Evolutionary conservation across 2,113 vertebrate species (phyloP), one percentile per base, ranked within the genome.

Genomic region (Pimephales promelas): DNA sequence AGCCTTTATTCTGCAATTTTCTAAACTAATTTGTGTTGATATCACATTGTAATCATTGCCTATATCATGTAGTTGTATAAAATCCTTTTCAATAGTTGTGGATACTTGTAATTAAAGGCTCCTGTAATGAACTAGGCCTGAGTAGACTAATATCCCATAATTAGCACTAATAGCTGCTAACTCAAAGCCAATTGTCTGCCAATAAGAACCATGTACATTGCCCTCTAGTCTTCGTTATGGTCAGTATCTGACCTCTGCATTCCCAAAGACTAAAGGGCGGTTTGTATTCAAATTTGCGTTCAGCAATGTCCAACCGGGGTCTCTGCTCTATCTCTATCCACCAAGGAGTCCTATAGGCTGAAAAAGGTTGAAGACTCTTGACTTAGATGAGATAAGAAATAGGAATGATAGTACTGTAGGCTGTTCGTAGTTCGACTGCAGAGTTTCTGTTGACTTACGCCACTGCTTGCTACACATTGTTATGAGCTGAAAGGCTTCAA

Each of bases 101-200:
- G 9, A 74, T 73, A 10, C 26, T 79, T 85, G 77, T 68, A 85
- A 83, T 85, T 73, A 85, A 68, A 34, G 52, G 70, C 52, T 66
- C 22, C 64, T 49, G 49, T 81, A 81, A 43, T 28, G 61, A 59
- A 75, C 56, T 71, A 72, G 22, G 24, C 75, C 57, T 34, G 81
- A 66, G 71, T 47, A 68, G 66, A 59, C 56, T 79, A 85, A 79
- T 85, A 77, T 82, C 73, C 45, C 71, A 73, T 87, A 83, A 87
- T 87, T 85, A 79, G 76, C n/a, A 28, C 74, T 84, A 85, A 87
- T 85, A 52, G 76, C 75, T 85, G 61, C 49, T 83, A 85, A 62
- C 77, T 68, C 75, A 80, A 78, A 80, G 79, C 68, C 79, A 85
- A 87, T 83, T 70, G 80, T 85, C 70, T 83, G 83, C 81, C 83